A percentile compares a stretch with the other conserved stretches of the same genome.
phyloP scores from a whole-genome alignment of 2,888 invertebrate genomes.

The Altica lythri region DNA sequence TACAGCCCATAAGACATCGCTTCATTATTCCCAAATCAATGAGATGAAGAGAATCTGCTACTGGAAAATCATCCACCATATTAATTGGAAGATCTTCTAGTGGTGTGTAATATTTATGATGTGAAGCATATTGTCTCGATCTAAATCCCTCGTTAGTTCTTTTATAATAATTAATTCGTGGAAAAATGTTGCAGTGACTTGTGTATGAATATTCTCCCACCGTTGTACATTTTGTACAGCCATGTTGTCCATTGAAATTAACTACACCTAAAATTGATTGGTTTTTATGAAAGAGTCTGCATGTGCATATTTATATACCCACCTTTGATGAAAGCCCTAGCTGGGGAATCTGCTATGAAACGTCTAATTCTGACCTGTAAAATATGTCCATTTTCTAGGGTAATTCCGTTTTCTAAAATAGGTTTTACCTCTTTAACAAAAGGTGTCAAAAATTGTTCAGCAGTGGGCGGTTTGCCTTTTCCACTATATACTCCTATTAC shows the following conservation, averaged over 20 bases:
- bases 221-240: slow-evolving; percentile 31
- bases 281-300: background rate
- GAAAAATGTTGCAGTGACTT: slow-evolving; percentile 27
- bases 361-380: slow-evolving; percentile 23
- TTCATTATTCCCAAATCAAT: no score
- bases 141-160: no score
- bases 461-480: slow-evolving; percentile 14
- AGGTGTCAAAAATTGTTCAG: slow-evolving; percentile 18
- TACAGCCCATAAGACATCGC: slow-evolving; percentile 16
- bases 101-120: slow-evolving; percentile 14
- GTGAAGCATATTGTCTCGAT: slow-evolving; percentile 9
- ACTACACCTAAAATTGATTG: slow-evolving; percentile 30
- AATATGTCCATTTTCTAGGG: slow-evolving; percentile 7
- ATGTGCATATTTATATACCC: slow-evolving; percentile 4
- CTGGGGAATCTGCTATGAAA: slow-evolving; percentile 34
- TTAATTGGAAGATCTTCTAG: slow-evolving; percentile 8
- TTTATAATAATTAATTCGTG: no score
- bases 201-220: slow-evolving; percentile 34
- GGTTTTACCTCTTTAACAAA: slow-evolving; percentile 27
- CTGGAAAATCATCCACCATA: slow-evolving; percentile 23
- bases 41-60: slow-evolving; percentile 19
- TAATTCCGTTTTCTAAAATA: slow-evolving; percentile 12
- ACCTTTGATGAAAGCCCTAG: slow-evolving; percentile 36
- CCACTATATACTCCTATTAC: slow-evolving; percentile 15
- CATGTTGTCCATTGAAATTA: slow-evolving; percentile 35